Evolutionary conservation across 2,797 vertebrate genomes (phyloP).

Genomic region (Balearica regulorum): DNA sequence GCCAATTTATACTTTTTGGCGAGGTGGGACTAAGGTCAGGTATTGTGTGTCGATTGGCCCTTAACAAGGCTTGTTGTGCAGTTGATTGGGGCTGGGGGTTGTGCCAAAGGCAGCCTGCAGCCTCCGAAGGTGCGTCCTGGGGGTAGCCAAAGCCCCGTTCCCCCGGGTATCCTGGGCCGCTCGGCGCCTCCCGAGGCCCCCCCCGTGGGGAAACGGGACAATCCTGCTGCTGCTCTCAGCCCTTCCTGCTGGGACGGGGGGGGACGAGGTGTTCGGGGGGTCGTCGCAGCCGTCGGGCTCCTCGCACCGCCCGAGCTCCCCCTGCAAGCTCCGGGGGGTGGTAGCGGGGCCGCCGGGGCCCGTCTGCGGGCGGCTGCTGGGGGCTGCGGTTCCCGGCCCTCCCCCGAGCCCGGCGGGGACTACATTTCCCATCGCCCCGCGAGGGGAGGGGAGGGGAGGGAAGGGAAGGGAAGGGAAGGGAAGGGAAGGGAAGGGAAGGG

Average conservation of each 20-base stretch:
- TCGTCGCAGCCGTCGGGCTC: not conserved
- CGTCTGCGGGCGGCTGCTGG: not conserved
- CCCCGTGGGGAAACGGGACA: not conserved
- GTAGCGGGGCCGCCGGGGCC: not conserved
- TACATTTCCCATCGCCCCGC: constrained; percentile 33
- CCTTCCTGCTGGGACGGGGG: not conserved
- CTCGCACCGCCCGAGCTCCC: not conserved
- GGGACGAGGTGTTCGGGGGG: too few species aligned
- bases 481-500: too few species aligned
- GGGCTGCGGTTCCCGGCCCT: not conserved
- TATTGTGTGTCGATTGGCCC: too few species aligned
- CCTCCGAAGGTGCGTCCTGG: not conserved
- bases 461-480: too few species aligned
- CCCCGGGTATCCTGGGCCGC: not conserved
- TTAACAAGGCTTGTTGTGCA: too few species aligned
- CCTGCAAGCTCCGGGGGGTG: not conserved
- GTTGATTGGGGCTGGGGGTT: too few species aligned
- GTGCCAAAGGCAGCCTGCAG: too few species aligned
- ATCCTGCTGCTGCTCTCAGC: too few species aligned
- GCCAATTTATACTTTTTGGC: too few species aligned
- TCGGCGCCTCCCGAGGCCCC: not conserved
- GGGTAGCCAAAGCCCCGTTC: not conserved
- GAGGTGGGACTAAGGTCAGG: too few species aligned
- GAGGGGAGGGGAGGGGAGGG: not conserved
- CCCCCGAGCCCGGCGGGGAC: not conserved